These are phyloP conservation scores for Chelonia mydas DNA, from an alignment of 2,797 vertebrate species.

Conservation along the genomic window DNA sequence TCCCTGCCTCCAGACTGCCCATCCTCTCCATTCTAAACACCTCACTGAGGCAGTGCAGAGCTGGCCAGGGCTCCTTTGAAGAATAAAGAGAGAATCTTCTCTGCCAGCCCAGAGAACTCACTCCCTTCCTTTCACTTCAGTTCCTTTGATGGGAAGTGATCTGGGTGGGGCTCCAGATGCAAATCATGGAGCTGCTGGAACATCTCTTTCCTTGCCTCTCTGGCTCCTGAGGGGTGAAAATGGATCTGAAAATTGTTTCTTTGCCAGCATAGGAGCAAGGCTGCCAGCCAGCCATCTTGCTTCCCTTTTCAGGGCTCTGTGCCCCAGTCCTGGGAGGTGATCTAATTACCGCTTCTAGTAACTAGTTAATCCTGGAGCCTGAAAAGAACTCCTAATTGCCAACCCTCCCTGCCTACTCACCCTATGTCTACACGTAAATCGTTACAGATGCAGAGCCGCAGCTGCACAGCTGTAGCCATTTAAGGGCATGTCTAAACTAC, in stretches of 20 bases:
- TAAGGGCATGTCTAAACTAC: neutral
- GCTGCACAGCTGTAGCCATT: neutral
- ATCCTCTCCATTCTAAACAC: neutral
- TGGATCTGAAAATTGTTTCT: neutral
- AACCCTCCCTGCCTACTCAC: neutral
- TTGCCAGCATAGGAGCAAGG: neutral
- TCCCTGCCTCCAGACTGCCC: neutral
- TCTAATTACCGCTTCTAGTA: neutral
- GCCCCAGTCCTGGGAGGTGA: neutral
- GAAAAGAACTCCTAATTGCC: neutral
- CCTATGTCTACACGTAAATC: neutral
- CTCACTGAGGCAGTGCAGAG: neutral
- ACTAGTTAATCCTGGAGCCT: neutral
- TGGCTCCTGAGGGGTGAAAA: neutral
- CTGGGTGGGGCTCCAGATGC: neutral
- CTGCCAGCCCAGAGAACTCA: neutral
- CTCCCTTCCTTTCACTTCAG: neutral
- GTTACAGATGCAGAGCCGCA: neutral
- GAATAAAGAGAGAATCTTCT: neutral
- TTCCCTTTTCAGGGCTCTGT: conserved; percentile 1
- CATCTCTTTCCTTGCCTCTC: neutral
- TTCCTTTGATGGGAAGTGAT: neutral
- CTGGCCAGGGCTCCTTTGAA: neutral
- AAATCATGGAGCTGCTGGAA: neutral
- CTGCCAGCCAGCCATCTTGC: neutral